Evolutionary conservation across 2,888 invertebrate genomes (phyloP).

Genomic region (Pyrocoelia pectoralis): DNA sequence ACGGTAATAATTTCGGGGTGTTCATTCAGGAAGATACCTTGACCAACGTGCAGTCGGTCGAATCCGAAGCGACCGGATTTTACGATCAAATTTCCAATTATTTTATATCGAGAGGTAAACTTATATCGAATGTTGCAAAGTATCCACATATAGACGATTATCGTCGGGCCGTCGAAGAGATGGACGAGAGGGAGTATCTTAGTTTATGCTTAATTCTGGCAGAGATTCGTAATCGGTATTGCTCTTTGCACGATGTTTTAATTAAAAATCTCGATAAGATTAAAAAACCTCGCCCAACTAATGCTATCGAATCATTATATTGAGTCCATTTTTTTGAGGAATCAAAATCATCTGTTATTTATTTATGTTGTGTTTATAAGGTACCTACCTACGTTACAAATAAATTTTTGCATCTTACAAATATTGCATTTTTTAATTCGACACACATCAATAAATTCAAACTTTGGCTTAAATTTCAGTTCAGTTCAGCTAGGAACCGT

Average conservation of each 20-base stretch:
- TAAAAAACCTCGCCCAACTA: slow-evolving; percentile 94
- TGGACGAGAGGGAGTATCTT: slow-evolving; percentile 97
- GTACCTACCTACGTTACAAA: no score
- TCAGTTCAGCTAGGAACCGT: no score
- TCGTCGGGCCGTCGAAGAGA: slow-evolving; percentile 87
- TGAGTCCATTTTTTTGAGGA: slow-evolving; percentile 57
- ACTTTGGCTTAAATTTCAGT: no score
- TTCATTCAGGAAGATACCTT: slow-evolving; percentile 98
- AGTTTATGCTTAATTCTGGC: slow-evolving; percentile 93
- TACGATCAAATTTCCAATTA: slow-evolving; percentile 98
- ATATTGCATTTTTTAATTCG: no score
- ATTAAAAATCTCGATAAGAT: slow-evolving; percentile 99
- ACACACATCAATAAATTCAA: no score
- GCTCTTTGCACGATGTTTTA: slow-evolving; percentile 96
- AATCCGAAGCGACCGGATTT: slow-evolving; percentile 96
- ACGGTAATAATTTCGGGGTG: slow-evolving; percentile 99
- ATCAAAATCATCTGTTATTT: no score
- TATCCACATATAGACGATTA: slow-evolving; percentile 98
- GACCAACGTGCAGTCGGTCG: slow-evolving; percentile 96
- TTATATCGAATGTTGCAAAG: slow-evolving; percentile 91
- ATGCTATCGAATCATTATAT: slow-evolving; percentile 83
- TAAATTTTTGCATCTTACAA: no score
- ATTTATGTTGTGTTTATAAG: no score
- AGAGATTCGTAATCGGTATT: slow-evolving; percentile 97
- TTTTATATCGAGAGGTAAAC: slow-evolving; percentile 86